Base-by-base conservation (phyloP, 2,888 invertebrate genomes). In the Hartigia nigra region DNA sequence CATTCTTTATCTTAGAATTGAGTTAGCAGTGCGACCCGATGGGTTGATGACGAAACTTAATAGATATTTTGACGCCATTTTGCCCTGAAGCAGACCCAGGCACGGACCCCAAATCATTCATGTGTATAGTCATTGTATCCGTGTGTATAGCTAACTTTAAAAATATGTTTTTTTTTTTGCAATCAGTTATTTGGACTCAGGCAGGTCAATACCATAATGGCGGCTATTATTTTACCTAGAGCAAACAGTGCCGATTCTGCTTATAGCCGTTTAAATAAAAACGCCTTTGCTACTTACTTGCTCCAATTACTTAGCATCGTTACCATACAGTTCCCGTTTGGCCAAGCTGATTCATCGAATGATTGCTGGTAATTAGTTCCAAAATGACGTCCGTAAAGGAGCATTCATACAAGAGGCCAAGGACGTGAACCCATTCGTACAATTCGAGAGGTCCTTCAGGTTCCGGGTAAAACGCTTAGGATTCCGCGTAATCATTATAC, bases 321-420 rank as follows among this genome's bases (percentile, higher is more conserved):
- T 39, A 39, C 4, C 9, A 9, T 9, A 55, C 2, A 55, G 55
- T 23, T 55, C 55, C 55, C 55, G 55, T 23, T 55, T 2, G 55
- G 55, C 5, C 12, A 3, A 14, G 75, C 78, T 78, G 78, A 78
- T 70, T 78, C 78, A 78, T 78, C 70, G 78, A 31, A 70, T 31
- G 35, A 78, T 78, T 75, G 78, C 69, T 31, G 31, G 31, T 32
- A 78, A 78, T 78, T 75, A 78, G 78, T 70, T 78, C 23, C 31
- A 34, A 70, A 75, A 78, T 70, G n/a, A 75, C 69, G 70, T 75
- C 74, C 39, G 74, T 37, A 55, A 77, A 55, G 55, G 74, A 31
- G 32, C 12, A 14, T 34, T 34, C 31, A 31, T 34, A 34, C 72
- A 72, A 35, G 34, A 35, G 76, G 78, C 78, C 39, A 78, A 78